These are phyloP conservation scores for Nomada fucata DNA, from an alignment of 2,888 invertebrate genomes.

Conservation along the genomic window DNA sequence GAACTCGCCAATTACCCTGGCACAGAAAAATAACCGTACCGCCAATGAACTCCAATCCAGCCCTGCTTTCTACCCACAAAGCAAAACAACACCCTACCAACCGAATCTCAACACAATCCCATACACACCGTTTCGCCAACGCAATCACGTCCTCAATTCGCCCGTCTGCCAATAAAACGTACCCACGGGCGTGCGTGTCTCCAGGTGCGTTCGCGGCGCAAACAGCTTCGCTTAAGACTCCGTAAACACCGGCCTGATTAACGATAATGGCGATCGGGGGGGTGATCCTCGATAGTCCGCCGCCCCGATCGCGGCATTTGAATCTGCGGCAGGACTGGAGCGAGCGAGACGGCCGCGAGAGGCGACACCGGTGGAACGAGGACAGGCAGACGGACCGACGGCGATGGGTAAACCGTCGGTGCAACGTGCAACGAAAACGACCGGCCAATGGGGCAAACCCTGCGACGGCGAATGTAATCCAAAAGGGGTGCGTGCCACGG, in stretches of 20 bases:
- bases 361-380: not conserved
- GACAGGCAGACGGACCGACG: slow-evolving; percentile 9
- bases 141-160: too few relatives aligned
- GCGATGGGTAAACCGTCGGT: slow-evolving; percentile 57
- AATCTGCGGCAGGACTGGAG: slow-evolving; percentile 15
- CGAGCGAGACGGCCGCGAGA: not conserved
- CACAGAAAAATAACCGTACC: too few relatives aligned
- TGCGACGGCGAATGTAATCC: slow-evolving; percentile 75
- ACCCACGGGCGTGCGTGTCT: slow-evolving; percentile 41
- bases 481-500: slow-evolving; percentile 76
- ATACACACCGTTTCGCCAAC: too few relatives aligned
- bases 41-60: too few relatives aligned
- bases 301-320: slow-evolving; percentile 58
- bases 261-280: slow-evolving; percentile 71
- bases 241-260: slow-evolving; percentile 73
- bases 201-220: slow-evolving; percentile 42
- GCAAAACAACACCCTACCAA: too few relatives aligned
- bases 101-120: too few relatives aligned
- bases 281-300: slow-evolving; percentile 66
- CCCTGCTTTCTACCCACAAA: too few relatives aligned
- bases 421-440: slow-evolving; percentile 67
- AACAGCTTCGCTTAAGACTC: slow-evolving; percentile 59
- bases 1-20: too few relatives aligned
- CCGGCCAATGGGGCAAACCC: slow-evolving; percentile 62
- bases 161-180: not conserved